phyloP scores from a whole-genome alignment of 92 coral and sea anemone genomes.

The Porites rus region DNA sequence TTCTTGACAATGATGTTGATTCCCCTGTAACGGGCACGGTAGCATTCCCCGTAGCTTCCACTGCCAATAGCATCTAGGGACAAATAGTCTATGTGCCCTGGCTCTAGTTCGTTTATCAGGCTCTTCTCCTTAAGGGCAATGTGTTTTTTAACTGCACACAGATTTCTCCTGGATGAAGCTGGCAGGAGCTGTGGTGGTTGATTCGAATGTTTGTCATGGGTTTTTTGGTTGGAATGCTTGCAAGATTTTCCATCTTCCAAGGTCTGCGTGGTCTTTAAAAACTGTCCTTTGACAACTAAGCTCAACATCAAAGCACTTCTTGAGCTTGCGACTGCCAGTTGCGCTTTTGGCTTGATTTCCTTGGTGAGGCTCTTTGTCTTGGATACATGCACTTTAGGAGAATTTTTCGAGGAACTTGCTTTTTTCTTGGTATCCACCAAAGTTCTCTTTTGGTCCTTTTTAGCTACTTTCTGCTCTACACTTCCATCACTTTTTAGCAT shows the following conservation, averaged over 20 bases:
- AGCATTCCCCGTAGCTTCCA: neutral
- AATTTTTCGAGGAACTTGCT: too few species aligned
- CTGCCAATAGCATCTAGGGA: neutral
- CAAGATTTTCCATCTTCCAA: too few species aligned
- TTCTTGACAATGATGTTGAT: conserved; percentile 42
- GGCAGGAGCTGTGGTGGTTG: neutral
- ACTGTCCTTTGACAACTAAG: neutral
- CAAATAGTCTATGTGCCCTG: neutral
- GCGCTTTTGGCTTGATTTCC: neutral
- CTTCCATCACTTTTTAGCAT: neutral
- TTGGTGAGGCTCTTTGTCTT: neutral
- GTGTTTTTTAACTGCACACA: neutral
- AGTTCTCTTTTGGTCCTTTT: neutral
- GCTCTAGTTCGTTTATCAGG: neutral
- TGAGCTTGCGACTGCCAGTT: neutral
- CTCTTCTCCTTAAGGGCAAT: conserved; percentile 1
- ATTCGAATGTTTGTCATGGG: neutral
- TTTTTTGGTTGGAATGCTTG: neutral
- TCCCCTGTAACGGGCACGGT: neutral
- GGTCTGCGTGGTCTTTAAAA: too few species aligned
- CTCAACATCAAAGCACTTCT: conserved; percentile 3
- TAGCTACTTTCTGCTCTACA: neutral
- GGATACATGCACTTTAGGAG: neutral
- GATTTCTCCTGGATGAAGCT: neutral
- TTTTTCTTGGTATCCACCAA: neutral